A percentile compares a stretch with the other conserved stretches of the same genome.
phyloP scores from a whole-genome alignment of 1,140 invertebrate genomes.

The Heliconius melpomene region DNA sequence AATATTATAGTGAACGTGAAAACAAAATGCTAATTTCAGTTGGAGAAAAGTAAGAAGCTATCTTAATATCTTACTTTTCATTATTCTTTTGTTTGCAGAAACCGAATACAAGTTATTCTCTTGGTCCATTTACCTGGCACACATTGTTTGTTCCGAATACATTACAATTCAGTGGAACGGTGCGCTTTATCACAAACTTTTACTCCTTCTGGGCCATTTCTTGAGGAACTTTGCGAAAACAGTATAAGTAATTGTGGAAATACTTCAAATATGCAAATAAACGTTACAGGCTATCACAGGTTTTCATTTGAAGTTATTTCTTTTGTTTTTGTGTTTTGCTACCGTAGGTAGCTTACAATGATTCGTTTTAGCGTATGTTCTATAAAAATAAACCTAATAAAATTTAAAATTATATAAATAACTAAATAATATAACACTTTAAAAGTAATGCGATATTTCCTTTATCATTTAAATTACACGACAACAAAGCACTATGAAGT shows the following conservation, averaged over 20 bases:
- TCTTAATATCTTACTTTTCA: slow-evolving; percentile 18
- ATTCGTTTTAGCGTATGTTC: background rate
- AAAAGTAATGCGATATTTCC: background rate
- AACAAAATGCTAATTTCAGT: slow-evolving; percentile 19
- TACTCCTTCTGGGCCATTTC: slow-evolving; percentile 39
- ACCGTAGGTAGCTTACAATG: background rate
- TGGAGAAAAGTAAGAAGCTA: slow-evolving; percentile 6
- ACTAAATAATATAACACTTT: slow-evolving; percentile 9
- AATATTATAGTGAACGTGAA: background rate
- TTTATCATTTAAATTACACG: background rate
- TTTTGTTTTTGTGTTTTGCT: background rate
- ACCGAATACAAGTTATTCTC: slow-evolving; percentile 30
- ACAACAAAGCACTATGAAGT: background rate
- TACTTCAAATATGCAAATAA: slow-evolving; percentile 37
- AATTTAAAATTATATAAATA: background rate
- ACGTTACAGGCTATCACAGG: slow-evolving; percentile 33
- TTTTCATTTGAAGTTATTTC: background rate
- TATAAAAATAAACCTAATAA: background rate
- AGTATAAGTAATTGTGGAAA: slow-evolving; percentile 37
- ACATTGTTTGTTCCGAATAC: slow-evolving; percentile 35
- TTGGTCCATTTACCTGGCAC: slow-evolving; percentile 38
- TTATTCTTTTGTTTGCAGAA: slow-evolving; percentile 18
- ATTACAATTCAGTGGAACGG: slow-evolving; percentile 37
- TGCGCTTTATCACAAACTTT: slow-evolving; percentile 41
- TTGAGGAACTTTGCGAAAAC: slow-evolving; percentile 40